These are phyloP conservation scores for Echinometra lucunter DNA, from an alignment of 53 echinoderm and acorn worm species.

Conservation along the genomic window DNA sequence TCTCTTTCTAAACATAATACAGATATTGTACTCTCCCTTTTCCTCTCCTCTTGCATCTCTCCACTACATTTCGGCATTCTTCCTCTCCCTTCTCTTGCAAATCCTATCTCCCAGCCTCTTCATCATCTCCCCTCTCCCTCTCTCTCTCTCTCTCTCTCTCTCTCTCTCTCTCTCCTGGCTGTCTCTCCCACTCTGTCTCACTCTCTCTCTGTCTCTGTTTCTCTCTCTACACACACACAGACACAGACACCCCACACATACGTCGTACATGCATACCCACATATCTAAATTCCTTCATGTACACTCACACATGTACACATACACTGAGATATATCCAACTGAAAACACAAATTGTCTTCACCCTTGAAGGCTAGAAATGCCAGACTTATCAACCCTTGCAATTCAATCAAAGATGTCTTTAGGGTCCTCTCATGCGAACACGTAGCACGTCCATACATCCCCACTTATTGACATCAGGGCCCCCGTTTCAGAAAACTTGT, in stretches of 20 bases:
- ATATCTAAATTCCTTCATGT: background rate
- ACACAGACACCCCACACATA: background rate
- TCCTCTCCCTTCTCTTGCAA: background rate
- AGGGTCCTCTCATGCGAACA: background rate
- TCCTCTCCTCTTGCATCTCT: background rate
- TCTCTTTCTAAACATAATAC: too few species aligned
- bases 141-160: background rate
- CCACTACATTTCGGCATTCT: background rate
- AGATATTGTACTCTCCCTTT: too few species aligned
- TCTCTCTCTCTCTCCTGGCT: background rate
- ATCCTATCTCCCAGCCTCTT: background rate
- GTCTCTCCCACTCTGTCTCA: background rate
- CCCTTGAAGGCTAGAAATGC: slow-evolving; percentile 13
- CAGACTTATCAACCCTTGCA: background rate
- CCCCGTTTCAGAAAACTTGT: too few species aligned
- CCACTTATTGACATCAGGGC: background rate
- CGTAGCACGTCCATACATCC: background rate
- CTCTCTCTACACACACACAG: background rate
- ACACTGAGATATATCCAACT: background rate
- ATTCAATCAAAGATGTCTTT: background rate
- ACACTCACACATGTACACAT: background rate
- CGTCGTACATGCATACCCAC: background rate
- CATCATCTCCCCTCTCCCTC: background rate
- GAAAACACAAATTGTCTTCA: background rate
- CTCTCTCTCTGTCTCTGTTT: background rate